Base-by-base conservation (phyloP, 2,888 invertebrate genomes). In the Gortyna flavago region DNA sequence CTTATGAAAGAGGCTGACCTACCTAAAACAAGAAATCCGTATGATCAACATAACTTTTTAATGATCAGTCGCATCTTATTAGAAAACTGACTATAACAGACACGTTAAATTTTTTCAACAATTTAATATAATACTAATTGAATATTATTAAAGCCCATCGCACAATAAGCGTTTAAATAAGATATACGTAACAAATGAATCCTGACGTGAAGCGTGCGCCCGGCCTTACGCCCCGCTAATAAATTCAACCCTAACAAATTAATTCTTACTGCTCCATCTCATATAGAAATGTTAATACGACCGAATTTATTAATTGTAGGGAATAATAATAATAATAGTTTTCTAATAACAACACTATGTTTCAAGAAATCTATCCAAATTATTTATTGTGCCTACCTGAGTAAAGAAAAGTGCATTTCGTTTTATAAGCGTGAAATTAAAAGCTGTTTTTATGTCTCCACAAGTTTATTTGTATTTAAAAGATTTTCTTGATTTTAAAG, bases 201-300 rank as follows among this genome's bases (percentile, higher is more conserved):
- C 72, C 83, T 86, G 90, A 88, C 88, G 85, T 86, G 86, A 54
- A 90, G 89, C 87, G 91, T 88, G 90, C 88, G 87, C 89, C 86
- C 86, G 85, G 78, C 89, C 83, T 78, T 69, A 81, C 84, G 79
- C 87, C 80, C 78, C 80, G 88, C 82, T 89, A 90, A 90, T 92
- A 91, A 93, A 91, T 89, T 90, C 91, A 93, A 93, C 93, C 93
- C 94, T 92, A 90, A 90, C 86, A 83, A 92, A 92, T 92, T 93
- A 93, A 91, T 91, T 90, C 90, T 83, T 84, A 85, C 81, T 83
- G 79, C 73, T 77, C 38, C 71, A 81, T 83, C 75, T 81, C 51
- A 77, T 89, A 90, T 87, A 90, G 92, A 93, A 92, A 74, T 87
- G 87, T 62, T 89, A 81, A 83, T 85, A 87, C 85, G 54, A 69